Evolutionary conservation across 2,888 invertebrate genomes (phyloP).

Genomic region (Perizoma affinitatum): DNA sequence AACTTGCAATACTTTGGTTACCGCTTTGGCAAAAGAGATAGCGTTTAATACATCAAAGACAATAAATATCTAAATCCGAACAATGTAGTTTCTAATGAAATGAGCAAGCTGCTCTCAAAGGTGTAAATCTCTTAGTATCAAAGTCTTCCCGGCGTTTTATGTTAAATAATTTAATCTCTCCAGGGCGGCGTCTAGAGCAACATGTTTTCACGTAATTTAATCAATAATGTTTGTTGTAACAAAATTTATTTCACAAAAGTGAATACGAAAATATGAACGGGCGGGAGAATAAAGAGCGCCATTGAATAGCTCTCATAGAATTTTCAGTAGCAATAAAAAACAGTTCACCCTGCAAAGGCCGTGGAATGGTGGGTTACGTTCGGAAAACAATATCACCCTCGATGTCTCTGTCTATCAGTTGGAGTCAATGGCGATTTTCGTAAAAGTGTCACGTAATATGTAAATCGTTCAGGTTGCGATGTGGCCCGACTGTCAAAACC

Average conservation of each 20-base stretch:
- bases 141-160: slow-evolving; percentile 62
- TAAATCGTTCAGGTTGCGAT: slow-evolving; percentile 82
- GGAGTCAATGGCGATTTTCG: slow-evolving; percentile 77
- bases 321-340: slow-evolving; percentile 72
- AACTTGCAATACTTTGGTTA: no score
- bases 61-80: slow-evolving; percentile 49
- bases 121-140: slow-evolving; percentile 64
- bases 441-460: slow-evolving; percentile 83
- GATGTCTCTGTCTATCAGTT: slow-evolving; percentile 78
- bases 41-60: slow-evolving; percentile 51
- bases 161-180: slow-evolving; percentile 72
- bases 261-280: slow-evolving; percentile 42
- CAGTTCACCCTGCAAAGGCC: slow-evolving; percentile 63
- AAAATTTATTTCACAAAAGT: slow-evolving; percentile 50
- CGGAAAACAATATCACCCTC: slow-evolving; percentile 77
- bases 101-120: slow-evolving; percentile 53
- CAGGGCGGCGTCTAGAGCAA: slow-evolving; percentile 55
- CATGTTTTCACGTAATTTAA: slow-evolving; percentile 69
- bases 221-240: slow-evolving; percentile 64
- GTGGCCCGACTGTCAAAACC: slow-evolving; percentile 80
- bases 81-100: slow-evolving; percentile 57
- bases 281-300: slow-evolving; percentile 38
- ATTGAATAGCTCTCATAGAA: slow-evolving; percentile 61
- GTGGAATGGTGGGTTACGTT: slow-evolving; percentile 60
- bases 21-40: slow-evolving; percentile 31